These are phyloP conservation scores for Ochotona curzoniae DNA, from an alignment of 2,113 vertebrate species.

Conservation along the genomic window DNA sequence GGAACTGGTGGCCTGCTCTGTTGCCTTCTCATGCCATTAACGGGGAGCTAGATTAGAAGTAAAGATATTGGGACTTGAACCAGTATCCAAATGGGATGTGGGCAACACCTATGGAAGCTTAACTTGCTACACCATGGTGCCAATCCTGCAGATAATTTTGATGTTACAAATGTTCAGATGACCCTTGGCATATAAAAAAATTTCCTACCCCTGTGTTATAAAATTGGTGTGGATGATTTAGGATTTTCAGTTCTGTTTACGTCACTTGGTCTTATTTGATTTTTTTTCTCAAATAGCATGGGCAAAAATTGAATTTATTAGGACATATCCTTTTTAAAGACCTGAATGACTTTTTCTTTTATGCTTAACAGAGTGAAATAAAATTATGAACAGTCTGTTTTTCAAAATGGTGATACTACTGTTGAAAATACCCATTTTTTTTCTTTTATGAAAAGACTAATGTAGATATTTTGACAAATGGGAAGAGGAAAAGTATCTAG, in stretches of 20 bases:
- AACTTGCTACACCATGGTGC: too few species aligned
- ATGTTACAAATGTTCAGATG: too few species aligned
- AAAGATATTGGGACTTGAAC: too few species aligned
- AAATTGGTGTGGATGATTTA: not conserved
- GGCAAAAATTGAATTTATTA: slow-evolving; percentile 9
- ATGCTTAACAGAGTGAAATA: slow-evolving; percentile 11
- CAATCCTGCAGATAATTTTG: too few species aligned
- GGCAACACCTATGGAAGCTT: too few species aligned
- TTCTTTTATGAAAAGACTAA: not conserved
- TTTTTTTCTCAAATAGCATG: not conserved
- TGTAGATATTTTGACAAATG: slow-evolving; percentile 21
- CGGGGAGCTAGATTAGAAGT: too few species aligned
- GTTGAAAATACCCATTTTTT: not conserved
- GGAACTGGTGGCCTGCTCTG: too few species aligned
- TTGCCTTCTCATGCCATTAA: too few species aligned
- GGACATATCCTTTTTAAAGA: not conserved
- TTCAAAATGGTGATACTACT: not conserved
- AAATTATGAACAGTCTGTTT: not conserved
- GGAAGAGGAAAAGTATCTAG: not conserved
- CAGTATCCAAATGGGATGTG: too few species aligned
- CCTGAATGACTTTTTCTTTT: slow-evolving; percentile 1
- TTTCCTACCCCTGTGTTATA: too few species aligned
- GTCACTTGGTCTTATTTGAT: not conserved
- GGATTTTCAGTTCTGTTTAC: slow-evolving; percentile 36
- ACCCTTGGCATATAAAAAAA: too few species aligned